Percentiles rank a stretch among this genome's conserved stretches.
Conservation (phyloP, 2,113 vertebrate genomes). For the Sakesphorus luctuosus region DNA sequence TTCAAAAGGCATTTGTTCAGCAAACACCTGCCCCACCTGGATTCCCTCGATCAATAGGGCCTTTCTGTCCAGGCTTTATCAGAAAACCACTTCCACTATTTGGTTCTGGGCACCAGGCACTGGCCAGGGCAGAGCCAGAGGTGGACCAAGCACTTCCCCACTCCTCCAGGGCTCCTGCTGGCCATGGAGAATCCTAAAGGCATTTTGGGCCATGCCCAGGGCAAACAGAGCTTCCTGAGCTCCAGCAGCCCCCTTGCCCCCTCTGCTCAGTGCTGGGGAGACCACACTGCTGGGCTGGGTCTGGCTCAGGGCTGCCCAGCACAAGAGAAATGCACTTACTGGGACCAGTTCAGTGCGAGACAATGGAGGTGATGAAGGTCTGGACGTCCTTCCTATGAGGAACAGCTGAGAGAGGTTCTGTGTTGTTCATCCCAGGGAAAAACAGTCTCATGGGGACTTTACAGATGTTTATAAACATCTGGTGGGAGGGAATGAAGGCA, state of each 20-base stretch:
- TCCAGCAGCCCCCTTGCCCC: neutral
- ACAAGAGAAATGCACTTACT: neutral
- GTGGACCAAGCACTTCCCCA: neutral
- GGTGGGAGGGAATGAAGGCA: neutral
- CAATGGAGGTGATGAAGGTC: neutral
- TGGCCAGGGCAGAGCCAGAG: neutral
- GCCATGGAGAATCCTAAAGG: neutral
- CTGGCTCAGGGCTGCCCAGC: neutral
- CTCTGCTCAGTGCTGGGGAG: neutral
- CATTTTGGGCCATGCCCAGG: neutral
- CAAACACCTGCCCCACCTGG: neutral
- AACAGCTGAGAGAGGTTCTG: neutral
- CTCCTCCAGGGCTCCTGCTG: fast-evolving
- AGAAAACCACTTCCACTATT: neutral
- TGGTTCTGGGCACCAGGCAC: neutral
- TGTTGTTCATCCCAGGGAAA: neutral
- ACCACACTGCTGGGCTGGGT: neutral
- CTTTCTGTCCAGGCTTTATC: neutral
- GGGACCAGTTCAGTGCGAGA: neutral
- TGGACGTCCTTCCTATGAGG: neutral
- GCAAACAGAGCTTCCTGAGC: neutral
- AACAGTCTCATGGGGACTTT: neutral
- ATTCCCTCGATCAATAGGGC: neutral
- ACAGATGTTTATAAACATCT: neutral
- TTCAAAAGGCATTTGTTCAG: slow-evolving; percentile 8